A percentile compares a stretch with the other conserved stretches of the same genome.
Conservation (phyloP, 2,113 vertebrate species). For the Ascaphus truei region DNA sequence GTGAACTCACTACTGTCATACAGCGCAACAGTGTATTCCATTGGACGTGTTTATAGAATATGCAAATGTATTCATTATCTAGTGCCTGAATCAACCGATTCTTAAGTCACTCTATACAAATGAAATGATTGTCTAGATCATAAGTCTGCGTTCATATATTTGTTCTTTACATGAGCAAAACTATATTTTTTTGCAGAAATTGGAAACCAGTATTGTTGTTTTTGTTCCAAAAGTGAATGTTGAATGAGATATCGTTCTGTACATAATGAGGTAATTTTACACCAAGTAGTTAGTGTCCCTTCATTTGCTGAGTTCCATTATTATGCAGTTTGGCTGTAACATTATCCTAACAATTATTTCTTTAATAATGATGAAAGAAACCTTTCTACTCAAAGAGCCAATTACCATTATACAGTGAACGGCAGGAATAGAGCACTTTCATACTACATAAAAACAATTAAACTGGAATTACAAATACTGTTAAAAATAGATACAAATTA, state of each 20-base stretch:
- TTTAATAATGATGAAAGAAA: constrained; percentile 32
- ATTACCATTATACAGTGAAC: constrained; percentile 27
- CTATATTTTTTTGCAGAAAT: neutral
- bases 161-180: too few species aligned
- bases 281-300: constrained; percentile 16
- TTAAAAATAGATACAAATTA: constrained; percentile 31
- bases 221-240: neutral
- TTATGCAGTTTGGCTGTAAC: constrained; percentile 30
- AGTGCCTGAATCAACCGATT: too few species aligned
- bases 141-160: too few species aligned
- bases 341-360: constrained; percentile 37
- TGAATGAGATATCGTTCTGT: neutral
- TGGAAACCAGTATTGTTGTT: neutral
- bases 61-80: too few species aligned
- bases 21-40: too few species aligned
- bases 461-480: constrained; percentile 37
- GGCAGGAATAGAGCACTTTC: constrained; percentile 31
- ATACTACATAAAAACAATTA: constrained; percentile 36
- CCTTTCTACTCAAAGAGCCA: constrained; percentile 32
- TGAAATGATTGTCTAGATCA: too few species aligned
- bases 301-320: constrained; percentile 30
- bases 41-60: too few species aligned
- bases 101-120: too few species aligned
- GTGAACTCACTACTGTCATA: too few species aligned
- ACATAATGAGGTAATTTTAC: constrained; percentile 29